phyloP scores from a whole-genome alignment of 2,888 invertebrate species.

The Teleogryllus oceanicus region DNA sequence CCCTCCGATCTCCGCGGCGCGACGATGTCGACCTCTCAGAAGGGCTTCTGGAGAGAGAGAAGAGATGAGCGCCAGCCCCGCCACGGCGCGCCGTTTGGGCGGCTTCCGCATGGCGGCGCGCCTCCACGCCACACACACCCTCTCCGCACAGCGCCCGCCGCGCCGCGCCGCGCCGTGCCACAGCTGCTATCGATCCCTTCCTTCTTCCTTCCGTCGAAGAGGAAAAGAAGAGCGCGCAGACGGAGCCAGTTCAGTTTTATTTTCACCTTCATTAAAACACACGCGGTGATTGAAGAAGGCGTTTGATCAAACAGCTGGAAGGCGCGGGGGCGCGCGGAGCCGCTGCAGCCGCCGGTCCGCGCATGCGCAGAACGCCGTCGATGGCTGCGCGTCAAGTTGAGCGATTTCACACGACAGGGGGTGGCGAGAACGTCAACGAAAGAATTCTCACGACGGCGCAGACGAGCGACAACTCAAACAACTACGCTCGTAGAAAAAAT shows the following conservation, averaged over 20 bases:
- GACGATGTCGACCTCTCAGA: no score
- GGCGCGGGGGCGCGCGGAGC: not conserved
- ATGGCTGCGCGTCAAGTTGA: no score
- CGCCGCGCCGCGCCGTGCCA: not conserved
- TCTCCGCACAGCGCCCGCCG: not conserved
- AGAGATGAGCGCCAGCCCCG: no score
- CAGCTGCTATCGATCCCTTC: not conserved
- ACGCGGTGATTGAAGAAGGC: not conserved
- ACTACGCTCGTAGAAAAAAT: no score
- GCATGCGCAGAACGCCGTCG: no score
- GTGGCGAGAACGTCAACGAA: not conserved
- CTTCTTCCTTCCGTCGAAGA: not conserved
- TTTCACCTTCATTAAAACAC: slow-evolving; percentile 12
- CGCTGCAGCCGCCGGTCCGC: no score
- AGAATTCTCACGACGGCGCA: not conserved
- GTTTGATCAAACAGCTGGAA: slow-evolving; percentile 3
- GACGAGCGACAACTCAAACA: no score
- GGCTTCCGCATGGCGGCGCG: no score
- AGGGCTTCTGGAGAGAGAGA: no score
- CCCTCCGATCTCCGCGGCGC: no score
- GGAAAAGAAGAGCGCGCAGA: slow-evolving; percentile 5
- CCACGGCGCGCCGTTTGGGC: no score
- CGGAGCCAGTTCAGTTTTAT: not conserved
- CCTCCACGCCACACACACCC: not conserved
- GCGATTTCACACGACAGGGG: not conserved